Evolutionary conservation across 1,140 invertebrate species (phyloP).

Genomic region (Glomeris maerens): DNA sequence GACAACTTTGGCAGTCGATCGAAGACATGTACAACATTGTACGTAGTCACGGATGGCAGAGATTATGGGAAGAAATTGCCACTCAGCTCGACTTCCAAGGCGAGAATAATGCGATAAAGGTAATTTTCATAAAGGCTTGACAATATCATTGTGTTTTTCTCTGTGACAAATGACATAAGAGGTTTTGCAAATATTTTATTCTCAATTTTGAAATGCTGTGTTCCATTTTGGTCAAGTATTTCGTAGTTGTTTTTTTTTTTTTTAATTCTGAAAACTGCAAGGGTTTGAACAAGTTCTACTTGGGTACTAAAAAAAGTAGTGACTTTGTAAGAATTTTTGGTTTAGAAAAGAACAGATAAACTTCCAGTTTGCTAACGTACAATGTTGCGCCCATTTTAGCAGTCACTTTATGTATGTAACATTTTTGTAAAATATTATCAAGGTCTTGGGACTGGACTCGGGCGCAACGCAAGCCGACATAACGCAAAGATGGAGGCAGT

Average conservation of each 20-base stretch:
- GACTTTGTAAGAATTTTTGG: no score
- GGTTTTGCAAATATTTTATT: conserved; percentile 3
- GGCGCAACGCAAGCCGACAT: conserved; percentile 72
- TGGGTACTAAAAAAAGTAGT: no score
- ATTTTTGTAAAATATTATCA: conserved; percentile 12
- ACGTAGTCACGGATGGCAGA: conserved; percentile 59
- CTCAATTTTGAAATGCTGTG: no score
- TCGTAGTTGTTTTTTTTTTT: conserved; percentile 8
- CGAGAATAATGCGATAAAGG: conserved; percentile 76
- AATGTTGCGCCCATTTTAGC: no score
- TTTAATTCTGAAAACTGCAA: not conserved
- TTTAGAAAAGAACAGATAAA: no score
- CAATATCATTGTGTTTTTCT: no score
- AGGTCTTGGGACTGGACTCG: conserved; percentile 58
- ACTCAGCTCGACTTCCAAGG: conserved; percentile 70
- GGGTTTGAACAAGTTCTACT: no score
- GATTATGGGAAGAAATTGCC: conserved; percentile 69
- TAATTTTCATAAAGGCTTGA: conserved; percentile 32
- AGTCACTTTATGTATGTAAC: conserved; percentile 4
- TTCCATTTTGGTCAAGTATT: no score
- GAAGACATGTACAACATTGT: conserved; percentile 57
- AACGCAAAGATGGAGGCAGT: conserved; percentile 55
- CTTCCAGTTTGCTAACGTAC: no score
- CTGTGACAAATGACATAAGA: not conserved
- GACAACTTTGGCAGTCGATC: conserved; percentile 55